Conservation (phyloP, 2,888 invertebrate species). For the Aquatica leii region DNA sequence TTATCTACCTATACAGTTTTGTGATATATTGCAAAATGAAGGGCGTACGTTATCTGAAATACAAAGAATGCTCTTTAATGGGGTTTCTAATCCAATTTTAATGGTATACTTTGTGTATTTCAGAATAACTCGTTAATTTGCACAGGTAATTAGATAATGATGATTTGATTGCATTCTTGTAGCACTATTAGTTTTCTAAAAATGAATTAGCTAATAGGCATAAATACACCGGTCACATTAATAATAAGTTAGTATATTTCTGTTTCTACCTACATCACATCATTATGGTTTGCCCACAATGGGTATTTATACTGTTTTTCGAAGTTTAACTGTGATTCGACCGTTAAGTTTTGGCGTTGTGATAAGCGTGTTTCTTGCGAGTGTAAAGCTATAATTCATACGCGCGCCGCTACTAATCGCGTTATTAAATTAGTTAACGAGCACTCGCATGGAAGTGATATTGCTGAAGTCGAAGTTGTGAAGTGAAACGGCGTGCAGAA, state of each 20-base stretch:
- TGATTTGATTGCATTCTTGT: background rate
- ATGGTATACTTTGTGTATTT: background rate
- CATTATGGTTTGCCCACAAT: background rate
- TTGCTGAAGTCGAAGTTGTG: too few species aligned
- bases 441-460: too few species aligned
- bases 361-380: too few species aligned
- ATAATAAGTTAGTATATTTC: background rate
- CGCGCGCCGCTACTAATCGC: too few species aligned
- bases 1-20: too few species aligned
- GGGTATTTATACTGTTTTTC: conserved; percentile 9
- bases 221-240: background rate
- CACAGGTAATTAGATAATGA: background rate
- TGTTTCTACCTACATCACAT: background rate
- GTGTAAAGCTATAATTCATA: too few species aligned
- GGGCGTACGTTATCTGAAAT: background rate
- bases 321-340: conserved; percentile 2
- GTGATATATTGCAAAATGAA: too few species aligned
- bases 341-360: too few species aligned
- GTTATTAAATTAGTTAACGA: too few species aligned
- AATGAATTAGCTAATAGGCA: background rate
- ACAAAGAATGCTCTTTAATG: background rate
- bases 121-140: background rate
- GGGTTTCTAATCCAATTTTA: background rate
- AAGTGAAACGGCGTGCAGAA: conserved; percentile 4
- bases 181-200: background rate